Evolutionary conservation across 1,140 invertebrate genomes (phyloP).

Genomic region (Chionoecetes opilio): DNA sequence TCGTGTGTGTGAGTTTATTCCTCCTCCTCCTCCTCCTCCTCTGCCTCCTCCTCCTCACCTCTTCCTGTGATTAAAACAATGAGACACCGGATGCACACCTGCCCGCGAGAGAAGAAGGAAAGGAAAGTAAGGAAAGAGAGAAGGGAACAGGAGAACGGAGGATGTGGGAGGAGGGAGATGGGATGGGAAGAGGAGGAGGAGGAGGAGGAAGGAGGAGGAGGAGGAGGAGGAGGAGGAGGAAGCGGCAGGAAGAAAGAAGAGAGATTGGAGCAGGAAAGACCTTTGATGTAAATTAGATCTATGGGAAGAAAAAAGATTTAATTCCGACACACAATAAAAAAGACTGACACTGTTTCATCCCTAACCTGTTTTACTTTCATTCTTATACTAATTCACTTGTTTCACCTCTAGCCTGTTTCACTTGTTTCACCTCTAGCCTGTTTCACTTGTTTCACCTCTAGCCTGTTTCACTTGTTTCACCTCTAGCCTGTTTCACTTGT

Average conservation of each 20-base stretch:
- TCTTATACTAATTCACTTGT: background rate
- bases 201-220: background rate
- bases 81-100: slow-evolving; percentile 19
- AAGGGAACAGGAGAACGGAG: background rate
- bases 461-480: too few species aligned
- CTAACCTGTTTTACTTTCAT: too few species aligned
- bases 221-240: background rate
- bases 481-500: too few species aligned
- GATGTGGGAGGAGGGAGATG: slow-evolving; percentile 4
- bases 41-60: slow-evolving; percentile 37
- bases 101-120: background rate
- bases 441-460: too few species aligned
- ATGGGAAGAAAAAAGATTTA: background rate
- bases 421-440: background rate
- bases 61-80: slow-evolving; percentile 3
- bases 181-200: background rate
- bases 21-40: slow-evolving; percentile 36
- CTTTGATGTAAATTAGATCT: background rate
- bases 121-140: background rate
- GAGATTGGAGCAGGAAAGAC: background rate
- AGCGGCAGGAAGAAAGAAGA: background rate
- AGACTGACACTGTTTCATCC: too few species aligned
- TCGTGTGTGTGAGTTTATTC: background rate
- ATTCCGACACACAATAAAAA: background rate
- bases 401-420: background rate